Conservation (phyloP, 2,113 vertebrate species). For the Bettongia penicillata region DNA sequence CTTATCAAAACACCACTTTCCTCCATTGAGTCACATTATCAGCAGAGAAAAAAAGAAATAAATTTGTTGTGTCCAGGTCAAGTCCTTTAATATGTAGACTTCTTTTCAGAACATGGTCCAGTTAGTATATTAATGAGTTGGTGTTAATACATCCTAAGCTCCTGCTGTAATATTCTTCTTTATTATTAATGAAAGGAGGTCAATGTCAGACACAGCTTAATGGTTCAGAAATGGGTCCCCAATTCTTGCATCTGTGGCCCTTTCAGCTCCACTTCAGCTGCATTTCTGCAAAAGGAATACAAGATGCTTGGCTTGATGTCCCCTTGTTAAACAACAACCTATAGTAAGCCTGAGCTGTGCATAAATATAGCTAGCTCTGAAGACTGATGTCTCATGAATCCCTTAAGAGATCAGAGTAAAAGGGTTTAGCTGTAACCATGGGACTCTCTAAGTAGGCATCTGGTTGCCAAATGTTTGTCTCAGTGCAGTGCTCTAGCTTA, state of each 20-base stretch:
- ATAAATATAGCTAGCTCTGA: slow-evolving; percentile 71
- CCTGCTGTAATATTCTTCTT: slow-evolving; percentile 79
- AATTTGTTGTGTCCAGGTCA: slow-evolving; percentile 76
- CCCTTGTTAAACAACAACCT: slow-evolving; percentile 83
- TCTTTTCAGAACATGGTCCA: slow-evolving; percentile 74
- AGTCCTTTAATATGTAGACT: slow-evolving; percentile 62
- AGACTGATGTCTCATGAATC: slow-evolving; percentile 61
- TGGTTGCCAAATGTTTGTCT: not conserved
- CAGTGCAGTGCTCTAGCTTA: slow-evolving; percentile 26
- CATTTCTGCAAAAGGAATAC: slow-evolving; percentile 95
- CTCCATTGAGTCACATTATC: slow-evolving; percentile 94
- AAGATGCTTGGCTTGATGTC: slow-evolving; percentile 93
- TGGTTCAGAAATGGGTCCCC: slow-evolving; percentile 81
- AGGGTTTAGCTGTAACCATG: slow-evolving; percentile 31
- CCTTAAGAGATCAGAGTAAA: slow-evolving; percentile 52
- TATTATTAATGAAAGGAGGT: slow-evolving; percentile 79
- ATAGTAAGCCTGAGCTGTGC: slow-evolving; percentile 84
- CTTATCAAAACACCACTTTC: slow-evolving; percentile 87
- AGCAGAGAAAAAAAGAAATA: slow-evolving; percentile 81
- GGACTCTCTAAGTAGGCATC: slow-evolving; percentile 57
- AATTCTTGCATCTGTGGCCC: slow-evolving; percentile 83
- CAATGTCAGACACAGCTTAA: slow-evolving; percentile 79
- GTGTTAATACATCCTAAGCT: slow-evolving; percentile 78
- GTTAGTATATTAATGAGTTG: slow-evolving; percentile 76
- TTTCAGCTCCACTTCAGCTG: slow-evolving; percentile 85